These are phyloP conservation scores for Odocoileus hemionus DNA, from an alignment of 2,113 vertebrate genomes.

Conservation along the genomic window DNA sequence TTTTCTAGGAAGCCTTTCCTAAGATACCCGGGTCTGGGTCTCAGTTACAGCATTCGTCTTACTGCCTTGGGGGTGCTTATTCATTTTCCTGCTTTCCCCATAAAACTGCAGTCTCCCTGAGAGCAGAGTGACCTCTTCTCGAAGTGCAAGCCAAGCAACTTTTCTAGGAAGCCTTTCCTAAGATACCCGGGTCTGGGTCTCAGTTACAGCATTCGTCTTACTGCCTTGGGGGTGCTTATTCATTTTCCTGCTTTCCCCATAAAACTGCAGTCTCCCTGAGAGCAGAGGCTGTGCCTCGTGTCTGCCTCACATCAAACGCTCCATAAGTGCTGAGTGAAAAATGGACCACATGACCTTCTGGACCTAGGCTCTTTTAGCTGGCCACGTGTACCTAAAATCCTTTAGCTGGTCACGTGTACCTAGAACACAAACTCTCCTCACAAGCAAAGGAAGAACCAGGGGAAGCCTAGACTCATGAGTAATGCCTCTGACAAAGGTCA, in stretches of 20 bases:
- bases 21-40: background rate
- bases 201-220: background rate
- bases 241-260: background rate
- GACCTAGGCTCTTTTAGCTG: background rate
- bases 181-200: background rate
- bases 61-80: background rate
- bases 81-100: background rate
- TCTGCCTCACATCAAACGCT: background rate
- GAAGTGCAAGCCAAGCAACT: background rate
- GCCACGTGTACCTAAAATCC: background rate
- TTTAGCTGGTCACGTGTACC: background rate
- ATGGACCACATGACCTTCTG: too few species aligned
- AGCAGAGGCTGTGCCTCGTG: background rate
- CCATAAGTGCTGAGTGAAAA: background rate
- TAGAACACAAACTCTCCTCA: background rate
- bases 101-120: background rate
- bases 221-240: background rate
- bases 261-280: background rate
- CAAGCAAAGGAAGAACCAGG: background rate
- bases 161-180: background rate
- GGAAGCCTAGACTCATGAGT: background rate
- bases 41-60: background rate
- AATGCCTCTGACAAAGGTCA: background rate
- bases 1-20: background rate
- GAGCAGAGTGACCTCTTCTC: background rate